Base-by-base conservation (phyloP, 35 echinoderm and acorn worm species). In the Chiridota heheva region DNA sequence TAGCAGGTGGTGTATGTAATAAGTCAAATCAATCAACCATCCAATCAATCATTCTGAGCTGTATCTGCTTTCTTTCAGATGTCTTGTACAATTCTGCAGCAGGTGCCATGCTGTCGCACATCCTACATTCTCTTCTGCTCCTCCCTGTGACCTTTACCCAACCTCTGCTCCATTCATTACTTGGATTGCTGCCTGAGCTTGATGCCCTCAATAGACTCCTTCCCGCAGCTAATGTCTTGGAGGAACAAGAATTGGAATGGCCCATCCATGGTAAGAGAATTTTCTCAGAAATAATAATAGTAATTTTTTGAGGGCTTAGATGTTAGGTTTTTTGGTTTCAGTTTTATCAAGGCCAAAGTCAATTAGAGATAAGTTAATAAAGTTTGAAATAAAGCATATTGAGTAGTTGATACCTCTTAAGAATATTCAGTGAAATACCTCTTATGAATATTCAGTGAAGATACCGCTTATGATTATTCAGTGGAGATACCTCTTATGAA, bases 241-340 rank as follows among this genome's bases (percentile, higher is more conserved):
- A 96, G 57, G 92, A 96, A 44, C 92, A 96, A 65, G 92, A 96
- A 81, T 61, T 96, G 60, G 87, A 96, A 57, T 96, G 92, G 92
- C 92, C 92, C 3, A 76, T 96, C 31, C 86, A 89, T 42, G 92
- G 92, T 96, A 90, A 67, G 62, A 45, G 26, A 51, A 55, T 1
- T 13, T 37, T 42, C 32, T 75, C 17, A 56, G 20, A 39, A 69
- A 35, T 30, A 55, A 1, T n/a, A 1, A 55, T 55, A 24, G 2
- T 56, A 24, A 4, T 16, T 1, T 56, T 1, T 16, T 56, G 49
- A 0, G 16, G 49, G n/a, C n/a, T n/a, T n/a, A n/a, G n/a, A n/a
- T n/a, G n/a, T n/a, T n/a, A n/a, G n/a, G n/a, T n/a, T n/a, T n/a
- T n/a, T n/a, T n/a, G n/a, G n/a, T n/a, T n/a, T n/a, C n/a, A n/a